These are phyloP conservation scores for Pantherophis guttatus DNA, from an alignment of 2,113 vertebrate genomes.

Conservation along the genomic window DNA sequence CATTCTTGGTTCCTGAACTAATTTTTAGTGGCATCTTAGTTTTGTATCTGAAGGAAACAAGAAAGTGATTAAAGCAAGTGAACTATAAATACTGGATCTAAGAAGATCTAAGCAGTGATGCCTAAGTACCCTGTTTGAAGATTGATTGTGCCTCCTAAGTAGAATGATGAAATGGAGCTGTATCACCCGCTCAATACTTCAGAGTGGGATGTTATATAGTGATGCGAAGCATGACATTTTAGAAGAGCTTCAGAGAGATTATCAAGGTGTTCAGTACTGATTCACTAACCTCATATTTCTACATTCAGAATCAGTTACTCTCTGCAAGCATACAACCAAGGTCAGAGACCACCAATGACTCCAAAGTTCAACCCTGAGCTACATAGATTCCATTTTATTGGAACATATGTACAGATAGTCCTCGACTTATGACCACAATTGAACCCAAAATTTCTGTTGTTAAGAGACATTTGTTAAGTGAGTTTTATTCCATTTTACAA, in stretches of 20 bases:
- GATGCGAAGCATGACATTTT: background rate
- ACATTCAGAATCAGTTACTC: background rate
- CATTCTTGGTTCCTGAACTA: background rate
- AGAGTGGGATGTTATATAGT: background rate
- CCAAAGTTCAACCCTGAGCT: background rate
- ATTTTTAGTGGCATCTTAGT: conserved; percentile 26
- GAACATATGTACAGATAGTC: background rate
- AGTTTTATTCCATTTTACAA: background rate
- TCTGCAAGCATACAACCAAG: background rate
- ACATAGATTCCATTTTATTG: background rate
- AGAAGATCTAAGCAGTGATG: background rate
- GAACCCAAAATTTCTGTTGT: background rate
- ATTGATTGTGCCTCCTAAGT: background rate
- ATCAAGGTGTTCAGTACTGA: background rate
- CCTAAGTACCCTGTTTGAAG: background rate
- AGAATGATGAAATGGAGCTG: background rate
- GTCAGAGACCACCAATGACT: background rate
- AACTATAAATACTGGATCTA: background rate
- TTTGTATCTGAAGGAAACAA: conserved; percentile 43
- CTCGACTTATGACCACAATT: background rate
- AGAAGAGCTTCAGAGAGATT: background rate
- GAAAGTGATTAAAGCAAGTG: conserved; percentile 26
- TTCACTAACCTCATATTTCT: background rate
- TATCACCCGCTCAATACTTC: background rate
- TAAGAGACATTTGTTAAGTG: background rate